Base-by-base conservation (phyloP, 23 tunicate genomes). In the Styela plicata region DNA sequence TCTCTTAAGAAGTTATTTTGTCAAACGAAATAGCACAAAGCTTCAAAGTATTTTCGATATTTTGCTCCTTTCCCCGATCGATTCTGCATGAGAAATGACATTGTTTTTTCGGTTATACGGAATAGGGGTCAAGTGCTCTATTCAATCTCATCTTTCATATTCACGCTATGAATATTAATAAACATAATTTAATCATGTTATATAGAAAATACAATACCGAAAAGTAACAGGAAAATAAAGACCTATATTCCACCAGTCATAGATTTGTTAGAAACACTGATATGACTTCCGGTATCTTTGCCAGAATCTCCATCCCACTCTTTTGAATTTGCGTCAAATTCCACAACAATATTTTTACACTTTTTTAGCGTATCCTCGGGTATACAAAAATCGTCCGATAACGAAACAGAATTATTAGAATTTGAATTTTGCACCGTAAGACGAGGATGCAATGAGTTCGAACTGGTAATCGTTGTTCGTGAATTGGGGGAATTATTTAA, bases 401-500 rank as follows among this genome's bases (percentile, higher is more conserved):
- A 13, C 7, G 57, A 44, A 44, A 44, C 57, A 7, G 57, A 44
- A 13, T 44, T 44, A 44, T 44, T 44, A 5, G 57, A 44, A 13
- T 44, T 44, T 44, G 57, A 44, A 44, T 44, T 44, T 44, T 13
- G 7, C 57, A 44, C 57, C 13, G 57, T 5, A 5, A 44, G 7
- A 44, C 13, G 57, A 44, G 57, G 57, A 44, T 44, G 57, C 13
- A 44, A 5, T 44, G 13, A 44, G 13, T 44, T 44, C 57, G 57
- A 44, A 44, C 57, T 13, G 57, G 7, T 44, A 5, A 13, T 71
- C 34, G 77, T 18, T 16, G 26, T 71, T 28, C 29, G 26, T 3
- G 36, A 71, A 17, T 71, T 71, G 2, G 34, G 29, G 29, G 77
- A 71, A n/a, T 33, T 28, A 71, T 17, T 71, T 3, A 36, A 71